phyloP scores from a whole-genome alignment of 30 jellyfish, hydroid and myxozoan species.

The Nemopilema nomurai region DNA sequence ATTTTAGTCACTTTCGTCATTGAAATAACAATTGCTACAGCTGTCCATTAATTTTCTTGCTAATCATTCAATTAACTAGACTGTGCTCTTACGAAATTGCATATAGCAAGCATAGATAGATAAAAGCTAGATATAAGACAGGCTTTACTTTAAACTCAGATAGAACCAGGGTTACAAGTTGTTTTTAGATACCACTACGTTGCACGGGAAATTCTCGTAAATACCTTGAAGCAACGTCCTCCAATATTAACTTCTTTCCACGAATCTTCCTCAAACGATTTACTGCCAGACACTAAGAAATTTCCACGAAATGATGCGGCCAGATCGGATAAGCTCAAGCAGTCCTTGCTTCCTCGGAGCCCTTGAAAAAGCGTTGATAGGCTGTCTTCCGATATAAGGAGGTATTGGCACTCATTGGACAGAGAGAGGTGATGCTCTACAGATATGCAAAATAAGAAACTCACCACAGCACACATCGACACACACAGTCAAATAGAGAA shows the following conservation, averaged over 20 bases:
- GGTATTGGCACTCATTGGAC: constrained; percentile 56
- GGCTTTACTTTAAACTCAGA: not conserved
- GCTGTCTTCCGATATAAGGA: constrained; percentile 43
- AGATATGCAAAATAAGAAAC: not conserved
- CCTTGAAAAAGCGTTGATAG: not conserved
- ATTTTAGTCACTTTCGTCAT: too few species aligned
- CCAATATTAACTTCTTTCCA: constrained; percentile 41
- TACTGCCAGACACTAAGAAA: constrained; percentile 22
- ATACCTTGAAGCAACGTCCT: constrained; percentile 18
- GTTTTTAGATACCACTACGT: not conserved
- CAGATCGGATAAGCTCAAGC: not conserved
- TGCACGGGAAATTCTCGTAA: not conserved
- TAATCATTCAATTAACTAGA: too few species aligned
- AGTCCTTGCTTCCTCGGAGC: not conserved
- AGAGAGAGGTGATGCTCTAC: constrained; percentile 28
- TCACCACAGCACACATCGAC: not conserved
- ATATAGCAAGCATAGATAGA: too few species aligned
- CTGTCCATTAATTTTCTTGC: too few species aligned
- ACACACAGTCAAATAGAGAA: too few species aligned
- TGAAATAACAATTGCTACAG: too few species aligned
- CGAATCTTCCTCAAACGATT: constrained; percentile 39
- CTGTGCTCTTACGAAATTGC: too few species aligned
- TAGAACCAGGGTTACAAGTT: not conserved
- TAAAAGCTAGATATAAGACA: too few species aligned
- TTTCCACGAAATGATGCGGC: constrained; percentile 49